phyloP scores from a whole-genome alignment of 2,797 vertebrate genomes.

The Heterohyrax brucei region DNA sequence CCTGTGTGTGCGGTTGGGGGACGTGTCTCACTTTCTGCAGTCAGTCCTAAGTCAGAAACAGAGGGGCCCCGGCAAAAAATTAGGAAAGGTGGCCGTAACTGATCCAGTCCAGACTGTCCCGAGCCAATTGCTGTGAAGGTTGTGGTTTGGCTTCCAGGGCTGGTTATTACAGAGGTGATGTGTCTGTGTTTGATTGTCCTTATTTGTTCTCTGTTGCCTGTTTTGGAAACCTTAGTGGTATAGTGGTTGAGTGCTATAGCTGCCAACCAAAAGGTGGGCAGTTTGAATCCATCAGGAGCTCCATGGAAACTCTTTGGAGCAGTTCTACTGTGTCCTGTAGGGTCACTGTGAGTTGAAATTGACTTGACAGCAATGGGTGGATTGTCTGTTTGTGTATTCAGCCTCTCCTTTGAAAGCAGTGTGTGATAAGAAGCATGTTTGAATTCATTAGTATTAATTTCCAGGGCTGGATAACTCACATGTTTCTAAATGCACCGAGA shows the following conservation, averaged over 20 bases:
- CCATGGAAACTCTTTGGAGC: too few species aligned
- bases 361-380: too few species aligned
- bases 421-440: accelerated
- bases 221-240: too few species aligned
- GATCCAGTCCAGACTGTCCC: not conserved
- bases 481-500: accelerated
- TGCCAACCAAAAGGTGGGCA: too few species aligned
- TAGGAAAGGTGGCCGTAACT: too few species aligned
- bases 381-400: not conserved
- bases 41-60: not conserved
- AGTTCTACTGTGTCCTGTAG: too few species aligned
- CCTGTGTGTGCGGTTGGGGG: accelerated
- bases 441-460: accelerated
- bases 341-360: too few species aligned
- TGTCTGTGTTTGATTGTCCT: accelerated
- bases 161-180: too few species aligned
- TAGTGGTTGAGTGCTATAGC: too few species aligned
- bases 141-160: not conserved
- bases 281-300: too few species aligned
- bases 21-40: accelerated
- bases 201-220: accelerated
- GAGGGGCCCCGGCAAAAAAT: not conserved
- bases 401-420: accelerated
- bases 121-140: too few species aligned
- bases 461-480: not conserved